Evolutionary conservation across 92 coral and sea anemone species (phyloP).

Genomic region (Siderastrea siderea): DNA sequence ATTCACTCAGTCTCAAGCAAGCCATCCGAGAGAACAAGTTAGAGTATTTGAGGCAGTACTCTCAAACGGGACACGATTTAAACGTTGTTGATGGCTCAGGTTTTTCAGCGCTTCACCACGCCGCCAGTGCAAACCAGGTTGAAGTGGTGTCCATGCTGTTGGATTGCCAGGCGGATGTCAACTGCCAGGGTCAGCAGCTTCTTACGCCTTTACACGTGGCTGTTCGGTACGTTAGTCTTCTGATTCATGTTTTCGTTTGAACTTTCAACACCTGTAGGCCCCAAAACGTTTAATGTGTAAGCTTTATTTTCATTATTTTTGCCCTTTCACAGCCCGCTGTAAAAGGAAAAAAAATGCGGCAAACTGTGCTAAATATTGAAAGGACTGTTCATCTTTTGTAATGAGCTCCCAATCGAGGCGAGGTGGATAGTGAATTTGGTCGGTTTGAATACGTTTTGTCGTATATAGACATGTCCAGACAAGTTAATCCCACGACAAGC

Average conservation of each 20-base stretch:
- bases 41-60: background rate
- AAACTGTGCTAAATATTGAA: no score
- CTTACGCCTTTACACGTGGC: constrained; percentile 42
- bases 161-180: constrained; percentile 9
- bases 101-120: constrained; percentile 17
- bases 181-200: constrained; percentile 13
- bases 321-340: no score
- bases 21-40: constrained; percentile 31
- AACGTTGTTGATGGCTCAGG: constrained; percentile 10
- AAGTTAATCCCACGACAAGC: no score
- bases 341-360: no score
- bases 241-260: no score
- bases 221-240: constrained; percentile 26
- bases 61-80: constrained; percentile 16
- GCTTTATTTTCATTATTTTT: no score
- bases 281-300: background rate
- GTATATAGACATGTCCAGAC: no score
- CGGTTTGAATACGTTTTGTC: no score
- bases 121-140: constrained; percentile 16
- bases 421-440: no score
- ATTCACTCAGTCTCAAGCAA: constrained; percentile 8
- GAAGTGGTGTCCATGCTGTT: constrained; percentile 22
- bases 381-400: no score
- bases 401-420: no score
- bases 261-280: background rate